Conservation (phyloP, 1,140 invertebrate genomes). For the Wiebesia pumilae region DNA sequence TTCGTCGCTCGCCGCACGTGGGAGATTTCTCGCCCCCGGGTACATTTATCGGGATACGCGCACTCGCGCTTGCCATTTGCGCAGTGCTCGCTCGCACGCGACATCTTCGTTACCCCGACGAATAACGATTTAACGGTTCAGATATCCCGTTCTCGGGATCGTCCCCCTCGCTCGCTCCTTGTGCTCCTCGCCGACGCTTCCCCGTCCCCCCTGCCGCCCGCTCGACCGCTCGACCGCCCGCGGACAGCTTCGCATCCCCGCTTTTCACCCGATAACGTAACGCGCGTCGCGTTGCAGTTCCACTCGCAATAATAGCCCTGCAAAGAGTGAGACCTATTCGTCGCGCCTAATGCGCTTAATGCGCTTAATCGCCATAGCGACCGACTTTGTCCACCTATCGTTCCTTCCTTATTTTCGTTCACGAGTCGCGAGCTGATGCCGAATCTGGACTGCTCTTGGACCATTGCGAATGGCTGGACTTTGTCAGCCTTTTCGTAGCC, state of each 20-base stretch:
- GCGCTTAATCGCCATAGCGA: neutral
- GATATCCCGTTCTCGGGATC: conserved; percentile 43
- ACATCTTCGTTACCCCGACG: conserved; percentile 46
- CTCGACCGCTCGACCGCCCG: no score
- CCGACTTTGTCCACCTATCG: neutral
- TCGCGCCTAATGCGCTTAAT: neutral
- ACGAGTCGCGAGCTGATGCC: no score
- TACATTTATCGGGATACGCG: neutral
- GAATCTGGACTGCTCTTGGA: no score
- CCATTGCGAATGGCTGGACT: no score
- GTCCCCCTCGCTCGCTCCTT: neutral
- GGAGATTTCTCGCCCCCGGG: conserved; percentile 1
- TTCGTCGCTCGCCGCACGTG: neutral
- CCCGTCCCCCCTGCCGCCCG: neutral
- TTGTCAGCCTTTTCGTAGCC: no score
- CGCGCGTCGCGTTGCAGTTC: conserved; percentile 9
- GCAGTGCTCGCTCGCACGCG: conserved; percentile 24
- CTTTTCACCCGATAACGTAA: neutral
- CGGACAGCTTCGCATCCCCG: neutral
- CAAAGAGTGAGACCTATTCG: neutral
- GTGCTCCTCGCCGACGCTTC: neutral
- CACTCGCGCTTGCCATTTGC: conserved; percentile 1
- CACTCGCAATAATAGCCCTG: conserved; percentile 17
- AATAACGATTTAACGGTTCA: conserved; percentile 52
- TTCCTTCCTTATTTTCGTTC: no score